Evolutionary conservation across 2,888 invertebrate genomes (phyloP).

Genomic region (Macrophya annulata): DNA sequence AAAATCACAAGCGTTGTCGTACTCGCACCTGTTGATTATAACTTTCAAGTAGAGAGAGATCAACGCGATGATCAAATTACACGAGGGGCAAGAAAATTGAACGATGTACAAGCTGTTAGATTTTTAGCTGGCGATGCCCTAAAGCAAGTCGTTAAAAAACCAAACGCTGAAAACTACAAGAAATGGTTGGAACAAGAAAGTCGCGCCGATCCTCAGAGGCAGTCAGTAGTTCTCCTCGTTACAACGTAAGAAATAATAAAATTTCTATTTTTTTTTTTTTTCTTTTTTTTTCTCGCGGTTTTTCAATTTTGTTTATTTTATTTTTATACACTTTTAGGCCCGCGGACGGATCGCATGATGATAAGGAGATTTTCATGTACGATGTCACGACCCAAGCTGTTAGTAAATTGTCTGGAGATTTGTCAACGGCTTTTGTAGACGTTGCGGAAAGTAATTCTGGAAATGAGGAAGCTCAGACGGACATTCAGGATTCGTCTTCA

Average conservation of each 20-base stretch:
- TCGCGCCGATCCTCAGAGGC: constrained; percentile 87
- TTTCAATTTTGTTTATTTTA: constrained; percentile 1
- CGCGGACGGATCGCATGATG: constrained; percentile 78
- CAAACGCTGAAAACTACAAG: constrained; percentile 89
- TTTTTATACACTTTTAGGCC: constrained; percentile 78
- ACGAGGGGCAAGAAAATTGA: constrained; percentile 79
- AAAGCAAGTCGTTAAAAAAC: constrained; percentile 88
- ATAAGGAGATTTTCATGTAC: constrained; percentile 93
- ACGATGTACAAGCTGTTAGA: constrained; percentile 86
- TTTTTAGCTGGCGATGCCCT: constrained; percentile 89
- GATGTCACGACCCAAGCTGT: constrained; percentile 88
- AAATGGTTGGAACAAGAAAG: constrained; percentile 91
- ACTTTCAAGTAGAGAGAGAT: constrained; percentile 78
- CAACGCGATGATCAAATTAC: constrained; percentile 71
- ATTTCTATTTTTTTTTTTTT: constrained; percentile 54
- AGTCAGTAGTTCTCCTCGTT: constrained; percentile 91
- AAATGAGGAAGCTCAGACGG: constrained; percentile 40
- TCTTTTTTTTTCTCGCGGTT: constrained; percentile 43
- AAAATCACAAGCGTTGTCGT: constrained; percentile 93
- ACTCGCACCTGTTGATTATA: constrained; percentile 90
- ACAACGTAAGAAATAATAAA: constrained; percentile 86
- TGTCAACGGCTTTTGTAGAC: constrained; percentile 92
- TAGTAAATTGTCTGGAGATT: constrained; percentile 89
- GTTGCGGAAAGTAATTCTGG: constrained; percentile 92
- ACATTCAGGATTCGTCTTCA: constrained; percentile 30